A percentile compares a stretch with the other conserved stretches of the same genome.
Evolutionary conservation across 2,888 invertebrate species (phyloP).

Genomic region (Dasypogon diadema): DNA sequence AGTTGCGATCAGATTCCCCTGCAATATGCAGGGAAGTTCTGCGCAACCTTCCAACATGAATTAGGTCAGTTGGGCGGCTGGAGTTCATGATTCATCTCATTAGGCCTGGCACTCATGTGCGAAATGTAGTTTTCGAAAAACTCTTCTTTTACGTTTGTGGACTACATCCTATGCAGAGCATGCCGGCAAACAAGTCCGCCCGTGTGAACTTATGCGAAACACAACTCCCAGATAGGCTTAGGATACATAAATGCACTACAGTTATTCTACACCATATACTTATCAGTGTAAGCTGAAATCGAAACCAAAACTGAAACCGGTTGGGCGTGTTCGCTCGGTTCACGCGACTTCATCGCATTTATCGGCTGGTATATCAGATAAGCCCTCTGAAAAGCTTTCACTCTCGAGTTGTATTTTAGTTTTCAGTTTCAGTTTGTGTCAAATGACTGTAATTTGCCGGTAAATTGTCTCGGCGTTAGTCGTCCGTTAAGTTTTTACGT

Average conservation of each 20-base stretch:
- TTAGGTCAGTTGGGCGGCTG: neutral
- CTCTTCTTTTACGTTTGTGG: neutral
- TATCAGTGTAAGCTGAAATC: constrained; percentile 9
- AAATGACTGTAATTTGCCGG: constrained; percentile 31
- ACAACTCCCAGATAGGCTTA: neutral
- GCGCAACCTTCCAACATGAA: neutral
- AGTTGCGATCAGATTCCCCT: no score
- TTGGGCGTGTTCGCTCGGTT: constrained; percentile 30
- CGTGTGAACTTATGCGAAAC: constrained; percentile 20
- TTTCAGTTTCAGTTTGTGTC: constrained; percentile 19
- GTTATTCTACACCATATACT: neutral
- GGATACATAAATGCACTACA: neutral
- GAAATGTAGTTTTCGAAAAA: neutral
- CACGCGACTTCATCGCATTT: neutral
- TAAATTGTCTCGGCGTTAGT: constrained; percentile 34
- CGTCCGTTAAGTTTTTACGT: constrained; percentile 28
- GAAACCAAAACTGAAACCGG: constrained; percentile 21
- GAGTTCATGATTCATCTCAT: neutral
- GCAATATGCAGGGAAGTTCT: no score
- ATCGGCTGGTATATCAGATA: neutral
- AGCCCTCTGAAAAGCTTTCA: constrained; percentile 13
- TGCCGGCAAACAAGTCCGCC: neutral
- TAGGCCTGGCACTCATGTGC: neutral
- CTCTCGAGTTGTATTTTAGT: constrained; percentile 29
- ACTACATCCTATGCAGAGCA: neutral